Percentiles rank a stretch among this genome's conserved stretches.
Conservation (phyloP, 2,888 invertebrate species). For the Ophion ventricosus region DNA sequence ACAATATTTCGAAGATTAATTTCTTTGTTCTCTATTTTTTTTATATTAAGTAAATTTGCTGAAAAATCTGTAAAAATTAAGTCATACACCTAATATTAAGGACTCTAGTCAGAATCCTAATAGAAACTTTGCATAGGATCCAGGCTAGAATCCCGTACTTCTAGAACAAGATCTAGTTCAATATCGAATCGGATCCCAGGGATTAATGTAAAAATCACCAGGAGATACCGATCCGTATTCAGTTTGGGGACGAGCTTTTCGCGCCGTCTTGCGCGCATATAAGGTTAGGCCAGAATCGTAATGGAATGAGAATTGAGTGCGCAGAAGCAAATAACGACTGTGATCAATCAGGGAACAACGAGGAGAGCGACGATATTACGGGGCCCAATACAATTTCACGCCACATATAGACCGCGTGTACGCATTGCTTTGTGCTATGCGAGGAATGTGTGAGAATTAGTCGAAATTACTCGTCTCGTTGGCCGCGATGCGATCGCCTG, state of each 20-base stretch:
- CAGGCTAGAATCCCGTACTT: too few relatives aligned
- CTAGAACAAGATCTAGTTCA: too few relatives aligned
- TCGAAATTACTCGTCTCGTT: slow-evolving; percentile 73
- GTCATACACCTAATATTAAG: too few relatives aligned
- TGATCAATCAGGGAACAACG: slow-evolving; percentile 63
- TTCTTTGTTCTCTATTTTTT: too few relatives aligned
- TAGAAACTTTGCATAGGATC: too few relatives aligned
- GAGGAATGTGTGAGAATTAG: slow-evolving; percentile 78
- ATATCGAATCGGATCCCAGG: too few relatives aligned
- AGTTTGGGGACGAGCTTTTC: neutral
- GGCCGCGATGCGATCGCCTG: slow-evolving; percentile 67
- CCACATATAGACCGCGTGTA: slow-evolving; percentile 72
- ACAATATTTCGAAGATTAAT: too few relatives aligned
- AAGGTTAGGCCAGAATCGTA: slow-evolving; percentile 21
- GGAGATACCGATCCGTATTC: too few relatives aligned
- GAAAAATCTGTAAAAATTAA: too few relatives aligned
- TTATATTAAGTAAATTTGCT: too few relatives aligned
- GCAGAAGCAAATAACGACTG: slow-evolving; percentile 39
- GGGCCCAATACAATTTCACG: slow-evolving; percentile 78
- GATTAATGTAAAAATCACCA: too few relatives aligned
- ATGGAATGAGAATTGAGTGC: slow-evolving; percentile 28
- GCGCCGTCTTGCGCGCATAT: neutral
- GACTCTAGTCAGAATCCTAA: too few relatives aligned
- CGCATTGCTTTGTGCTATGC: slow-evolving; percentile 60
- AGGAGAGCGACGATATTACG: slow-evolving; percentile 31